A percentile compares a stretch with the other conserved stretches of the same genome.
These are phyloP conservation scores for Coracias cyanogaster DNA, from an alignment of 2,797 vertebrate species.

Conservation along the genomic window DNA sequence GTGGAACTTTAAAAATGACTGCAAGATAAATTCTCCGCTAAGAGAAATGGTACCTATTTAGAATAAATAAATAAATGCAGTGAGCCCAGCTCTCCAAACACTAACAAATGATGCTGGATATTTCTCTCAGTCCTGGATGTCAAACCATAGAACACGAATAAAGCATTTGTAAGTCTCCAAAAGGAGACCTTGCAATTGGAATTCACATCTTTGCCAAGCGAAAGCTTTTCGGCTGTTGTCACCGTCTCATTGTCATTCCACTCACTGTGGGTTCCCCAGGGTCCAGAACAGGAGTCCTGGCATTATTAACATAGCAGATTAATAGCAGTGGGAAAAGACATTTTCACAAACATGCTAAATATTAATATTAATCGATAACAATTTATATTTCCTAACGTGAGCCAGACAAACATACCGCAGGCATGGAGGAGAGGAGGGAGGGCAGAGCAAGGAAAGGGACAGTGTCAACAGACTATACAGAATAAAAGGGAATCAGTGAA, in stretches of 20 bases:
- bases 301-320: conserved; percentile 91
- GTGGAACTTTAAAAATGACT: not conserved
- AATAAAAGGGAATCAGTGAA: conserved; percentile 27
- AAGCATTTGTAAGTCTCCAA: conserved; percentile 37
- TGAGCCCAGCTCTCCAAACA: not conserved
- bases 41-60: not conserved
- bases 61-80: not conserved
- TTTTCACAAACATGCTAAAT: conserved; percentile 89
- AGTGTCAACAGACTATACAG: not conserved
- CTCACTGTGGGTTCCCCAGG: conserved; percentile 75
- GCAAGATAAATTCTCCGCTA: not conserved
- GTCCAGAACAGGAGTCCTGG: conserved; percentile 78
- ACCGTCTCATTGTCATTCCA: conserved; percentile 81
- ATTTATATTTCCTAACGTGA: conserved; percentile 86
- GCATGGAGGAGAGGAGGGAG: conserved; percentile 26
- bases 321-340: conserved; percentile 87
- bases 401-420: conserved; percentile 80
- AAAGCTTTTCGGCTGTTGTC: conserved; percentile 61
- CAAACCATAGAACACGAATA: not conserved
- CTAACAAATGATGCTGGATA: not conserved
- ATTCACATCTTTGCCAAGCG: conserved; percentile 40
- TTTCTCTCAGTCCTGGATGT: conserved; percentile 26
- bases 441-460: not conserved
- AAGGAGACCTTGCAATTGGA: conserved; percentile 43
- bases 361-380: conserved; percentile 95